Conservation (phyloP, 2,888 invertebrate genomes). For the Drosophila colorata region DNA sequence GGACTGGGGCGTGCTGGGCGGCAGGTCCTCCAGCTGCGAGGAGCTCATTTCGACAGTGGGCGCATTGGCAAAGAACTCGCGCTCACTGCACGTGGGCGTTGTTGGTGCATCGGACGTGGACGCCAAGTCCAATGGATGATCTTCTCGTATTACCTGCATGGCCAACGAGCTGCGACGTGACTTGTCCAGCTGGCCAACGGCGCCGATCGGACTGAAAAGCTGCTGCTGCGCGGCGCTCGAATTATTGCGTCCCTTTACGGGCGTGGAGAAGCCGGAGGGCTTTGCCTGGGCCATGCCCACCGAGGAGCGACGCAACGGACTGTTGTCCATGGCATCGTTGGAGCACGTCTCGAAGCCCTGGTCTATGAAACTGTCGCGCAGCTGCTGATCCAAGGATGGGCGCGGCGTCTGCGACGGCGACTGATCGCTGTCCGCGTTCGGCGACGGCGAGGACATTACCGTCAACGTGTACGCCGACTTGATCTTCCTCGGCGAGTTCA, state of each 20-base stretch:
- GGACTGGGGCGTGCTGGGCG: slow-evolving; percentile 44
- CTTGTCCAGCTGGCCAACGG: slow-evolving; percentile 51
- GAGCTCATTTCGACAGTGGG: slow-evolving; percentile 66
- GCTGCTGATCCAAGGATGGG: slow-evolving; percentile 44
- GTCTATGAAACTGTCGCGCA: slow-evolving; percentile 76
- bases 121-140: slow-evolving; percentile 71
- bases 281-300: slow-evolving; percentile 22
- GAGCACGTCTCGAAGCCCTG: slow-evolving; percentile 84
- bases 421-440: slow-evolving; percentile 74
- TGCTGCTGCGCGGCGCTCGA: slow-evolving; percentile 54
- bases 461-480: slow-evolving; percentile 82
- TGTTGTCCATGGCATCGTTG: slow-evolving; percentile 69
- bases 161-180: slow-evolving; percentile 76
- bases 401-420: slow-evolving; percentile 62
- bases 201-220: slow-evolving; percentile 68
- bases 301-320: slow-evolving; percentile 65
- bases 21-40: slow-evolving; percentile 39
- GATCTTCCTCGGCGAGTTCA: slow-evolving; percentile 80
- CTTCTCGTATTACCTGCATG: slow-evolving; percentile 83
- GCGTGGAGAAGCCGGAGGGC: slow-evolving; percentile 76
- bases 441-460: slow-evolving; percentile 77
- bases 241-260: slow-evolving; percentile 57
- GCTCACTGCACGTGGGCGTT: slow-evolving; percentile 60
- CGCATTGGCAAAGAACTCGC: slow-evolving; percentile 67
- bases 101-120: slow-evolving; percentile 32